phyloP scores from a whole-genome alignment of 2,113 vertebrate genomes.

The Centropus unirufus region DNA sequence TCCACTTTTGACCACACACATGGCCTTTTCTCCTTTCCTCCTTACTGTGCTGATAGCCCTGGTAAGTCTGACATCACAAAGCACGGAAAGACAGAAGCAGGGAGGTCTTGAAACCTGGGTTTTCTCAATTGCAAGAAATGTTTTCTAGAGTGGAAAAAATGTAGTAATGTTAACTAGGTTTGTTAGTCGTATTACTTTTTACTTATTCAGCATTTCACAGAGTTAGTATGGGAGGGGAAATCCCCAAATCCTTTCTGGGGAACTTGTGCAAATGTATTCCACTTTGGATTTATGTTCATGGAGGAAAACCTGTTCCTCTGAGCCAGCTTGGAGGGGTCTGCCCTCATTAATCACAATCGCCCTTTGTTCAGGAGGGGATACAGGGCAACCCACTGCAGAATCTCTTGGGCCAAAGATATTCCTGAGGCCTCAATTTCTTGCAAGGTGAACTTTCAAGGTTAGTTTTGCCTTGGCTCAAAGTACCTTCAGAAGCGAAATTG shows the following conservation, averaged over 20 bases:
- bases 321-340: neutral
- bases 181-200: neutral
- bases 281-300: neutral
- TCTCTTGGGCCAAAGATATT: neutral
- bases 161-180: neutral
- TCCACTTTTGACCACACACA: neutral
- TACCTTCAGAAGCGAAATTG: neutral
- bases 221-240: neutral
- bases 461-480: neutral
- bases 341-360: neutral
- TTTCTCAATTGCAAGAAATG: rapidly evolving
- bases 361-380: neutral
- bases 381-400: neutral
- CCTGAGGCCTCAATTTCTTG: neutral
- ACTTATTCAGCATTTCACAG: neutral
- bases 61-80: neutral
- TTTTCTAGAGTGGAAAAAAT: neutral
- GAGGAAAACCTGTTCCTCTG: neutral
- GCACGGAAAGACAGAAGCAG: rapidly evolving
- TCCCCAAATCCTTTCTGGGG: neutral
- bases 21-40: neutral
- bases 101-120: neutral
- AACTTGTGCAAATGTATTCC: neutral
- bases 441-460: neutral
- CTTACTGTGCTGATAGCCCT: neutral